Evolutionary conservation across 2,888 invertebrate species (phyloP).

Genomic region (Tenthredo amoena): DNA sequence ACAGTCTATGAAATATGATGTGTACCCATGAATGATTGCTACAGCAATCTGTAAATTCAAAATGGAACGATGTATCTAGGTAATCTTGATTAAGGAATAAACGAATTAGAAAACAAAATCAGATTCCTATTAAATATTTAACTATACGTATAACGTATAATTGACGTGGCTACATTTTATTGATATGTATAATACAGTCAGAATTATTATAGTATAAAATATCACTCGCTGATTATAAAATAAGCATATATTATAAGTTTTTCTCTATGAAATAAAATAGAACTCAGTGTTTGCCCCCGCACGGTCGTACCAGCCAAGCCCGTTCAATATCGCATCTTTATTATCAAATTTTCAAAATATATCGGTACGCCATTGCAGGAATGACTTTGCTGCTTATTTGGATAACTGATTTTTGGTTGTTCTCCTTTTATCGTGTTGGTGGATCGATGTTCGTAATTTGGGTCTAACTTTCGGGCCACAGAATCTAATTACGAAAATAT

Average conservation of each 20-base stretch:
- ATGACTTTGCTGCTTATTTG: background rate
- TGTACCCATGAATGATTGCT: too few relatives aligned
- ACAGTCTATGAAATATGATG: too few relatives aligned
- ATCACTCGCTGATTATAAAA: background rate
- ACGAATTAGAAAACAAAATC: background rate
- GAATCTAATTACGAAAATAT: background rate
- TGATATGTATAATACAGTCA: background rate
- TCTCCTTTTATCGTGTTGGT: background rate
- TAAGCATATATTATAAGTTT: background rate
- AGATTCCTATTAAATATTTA: background rate
- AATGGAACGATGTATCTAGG: too few relatives aligned
- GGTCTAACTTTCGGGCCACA: background rate
- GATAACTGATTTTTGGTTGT: background rate
- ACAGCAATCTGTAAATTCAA: too few relatives aligned
- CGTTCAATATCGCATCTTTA: background rate
- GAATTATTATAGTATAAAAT: background rate
- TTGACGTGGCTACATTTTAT: background rate
- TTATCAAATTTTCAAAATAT: background rate
- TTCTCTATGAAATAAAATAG: background rate
- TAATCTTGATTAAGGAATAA: background rate
- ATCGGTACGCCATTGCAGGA: background rate
- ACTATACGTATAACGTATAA: background rate
- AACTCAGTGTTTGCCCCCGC: background rate
- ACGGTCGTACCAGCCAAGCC: slow-evolving; percentile 38
- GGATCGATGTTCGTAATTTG: background rate